A percentile compares a stretch with the other conserved stretches of the same genome.
These are phyloP conservation scores for Meghimatium bilineatum DNA, from an alignment of 2,888 invertebrate species.

Conservation along the genomic window DNA sequence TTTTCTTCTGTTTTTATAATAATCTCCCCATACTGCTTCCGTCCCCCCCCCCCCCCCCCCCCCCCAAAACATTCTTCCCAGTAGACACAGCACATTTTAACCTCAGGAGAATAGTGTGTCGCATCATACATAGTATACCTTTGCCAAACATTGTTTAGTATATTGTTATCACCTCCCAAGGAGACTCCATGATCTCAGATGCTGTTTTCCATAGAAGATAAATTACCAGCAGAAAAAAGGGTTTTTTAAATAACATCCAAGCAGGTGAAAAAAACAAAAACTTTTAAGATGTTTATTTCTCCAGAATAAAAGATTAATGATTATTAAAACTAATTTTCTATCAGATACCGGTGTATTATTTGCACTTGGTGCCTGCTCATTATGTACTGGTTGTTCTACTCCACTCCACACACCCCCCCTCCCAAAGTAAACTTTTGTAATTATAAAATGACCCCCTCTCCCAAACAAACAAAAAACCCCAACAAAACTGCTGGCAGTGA, in stretches of 20 bases:
- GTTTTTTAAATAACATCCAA: not conserved
- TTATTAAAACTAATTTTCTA: not conserved
- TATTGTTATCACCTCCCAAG: not conserved
- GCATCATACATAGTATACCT: conserved; percentile 3
- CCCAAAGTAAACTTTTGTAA: not conserved
- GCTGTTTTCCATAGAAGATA: not conserved
- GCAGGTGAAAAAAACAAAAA: not conserved
- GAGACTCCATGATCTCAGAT: not conserved
- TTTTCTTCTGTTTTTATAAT: conserved; percentile 37
- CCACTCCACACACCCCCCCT: not conserved
- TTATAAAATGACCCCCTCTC: not conserved
- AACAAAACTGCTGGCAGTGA: not conserved
- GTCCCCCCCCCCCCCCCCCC: no score
- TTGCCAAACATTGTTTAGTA: conserved; percentile 5
- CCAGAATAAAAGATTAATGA: not conserved
- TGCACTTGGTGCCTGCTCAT: not conserved
- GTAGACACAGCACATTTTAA: not conserved
- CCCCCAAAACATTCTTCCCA: no score
- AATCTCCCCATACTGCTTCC: conserved; percentile 14
- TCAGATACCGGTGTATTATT: not conserved
- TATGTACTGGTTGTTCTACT: no score
- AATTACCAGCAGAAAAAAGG: not conserved
- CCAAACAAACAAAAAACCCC: no score
- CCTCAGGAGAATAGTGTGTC: conserved; percentile 18
- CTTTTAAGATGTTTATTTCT: not conserved